Conservation (phyloP, 1,140 invertebrate species). For the Drosophila kohkoa region DNA sequence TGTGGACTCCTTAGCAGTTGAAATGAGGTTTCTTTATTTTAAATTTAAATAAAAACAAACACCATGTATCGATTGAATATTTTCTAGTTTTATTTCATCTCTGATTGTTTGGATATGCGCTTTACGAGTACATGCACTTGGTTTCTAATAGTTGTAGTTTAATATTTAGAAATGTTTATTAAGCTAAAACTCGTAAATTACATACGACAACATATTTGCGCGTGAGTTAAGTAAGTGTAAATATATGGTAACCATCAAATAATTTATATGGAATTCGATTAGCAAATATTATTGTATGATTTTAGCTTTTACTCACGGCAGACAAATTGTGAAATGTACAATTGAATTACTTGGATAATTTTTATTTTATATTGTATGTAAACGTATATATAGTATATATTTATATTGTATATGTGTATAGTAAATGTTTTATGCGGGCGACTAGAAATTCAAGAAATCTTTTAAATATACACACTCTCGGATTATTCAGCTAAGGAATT, state of each 20-base stretch:
- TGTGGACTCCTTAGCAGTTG: no score
- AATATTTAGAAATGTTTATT: slow-evolving; percentile 23
- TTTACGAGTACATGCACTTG: slow-evolving; percentile 55
- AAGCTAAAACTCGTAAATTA: slow-evolving; percentile 31
- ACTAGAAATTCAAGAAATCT: slow-evolving; percentile 80
- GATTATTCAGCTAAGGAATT: slow-evolving; percentile 62
- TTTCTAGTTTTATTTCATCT: slow-evolving; percentile 75
- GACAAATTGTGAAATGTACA: slow-evolving; percentile 53
- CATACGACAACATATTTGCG: slow-evolving; percentile 22
- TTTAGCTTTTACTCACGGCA: slow-evolving; percentile 45
- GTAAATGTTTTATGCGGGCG: slow-evolving; percentile 79
- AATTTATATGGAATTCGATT: slow-evolving; percentile 32
- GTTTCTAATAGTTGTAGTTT: slow-evolving; percentile 39
- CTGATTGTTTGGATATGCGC: slow-evolving; percentile 75
- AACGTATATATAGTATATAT: slow-evolving; percentile 43
- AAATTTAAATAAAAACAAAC: background rate
- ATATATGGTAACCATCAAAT: slow-evolving; percentile 5
- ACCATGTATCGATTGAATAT: slow-evolving; percentile 45
- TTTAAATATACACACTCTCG: slow-evolving; percentile 71
- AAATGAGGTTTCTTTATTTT: background rate
- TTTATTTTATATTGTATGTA: slow-evolving; percentile 19
- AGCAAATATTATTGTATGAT: slow-evolving; percentile 28
- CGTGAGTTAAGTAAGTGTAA: slow-evolving; percentile 19
- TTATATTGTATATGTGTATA: slow-evolving; percentile 58
- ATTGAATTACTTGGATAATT: slow-evolving; percentile 53